Conservation (phyloP, 2,797 vertebrate species). For the Fratercula arctica region DNA sequence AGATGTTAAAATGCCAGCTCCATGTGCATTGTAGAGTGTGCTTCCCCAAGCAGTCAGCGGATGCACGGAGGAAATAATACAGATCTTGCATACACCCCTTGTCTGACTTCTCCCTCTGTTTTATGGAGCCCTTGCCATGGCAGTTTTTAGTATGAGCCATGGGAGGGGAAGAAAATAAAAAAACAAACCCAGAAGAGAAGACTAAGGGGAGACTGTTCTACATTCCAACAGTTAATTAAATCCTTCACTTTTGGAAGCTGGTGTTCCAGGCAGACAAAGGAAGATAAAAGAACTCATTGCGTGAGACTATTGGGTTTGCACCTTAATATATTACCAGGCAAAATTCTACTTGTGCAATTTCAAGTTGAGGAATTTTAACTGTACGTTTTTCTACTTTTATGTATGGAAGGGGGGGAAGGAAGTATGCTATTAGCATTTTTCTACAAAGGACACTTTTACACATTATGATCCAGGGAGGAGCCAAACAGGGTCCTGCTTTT, state of each 20-base stretch:
- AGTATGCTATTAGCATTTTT: background rate
- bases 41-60: background rate
- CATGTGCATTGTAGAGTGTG: accelerated
- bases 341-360: slow-evolving; percentile 36
- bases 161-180: background rate
- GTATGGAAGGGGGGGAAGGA: background rate
- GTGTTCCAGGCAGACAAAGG: slow-evolving; percentile 34
- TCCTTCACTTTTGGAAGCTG: slow-evolving; percentile 8
- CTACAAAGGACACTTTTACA: slow-evolving; percentile 19
- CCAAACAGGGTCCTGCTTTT: slow-evolving; percentile 14
- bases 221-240: slow-evolving; percentile 47
- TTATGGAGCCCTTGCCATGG: background rate
- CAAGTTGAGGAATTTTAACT: background rate
- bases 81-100: background rate
- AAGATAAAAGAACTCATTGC: background rate
- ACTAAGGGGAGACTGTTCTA: slow-evolving; percentile 17
- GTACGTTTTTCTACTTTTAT: slow-evolving; percentile 31
- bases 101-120: background rate
- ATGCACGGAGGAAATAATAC: background rate
- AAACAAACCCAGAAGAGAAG: background rate
- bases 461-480: slow-evolving; percentile 8
- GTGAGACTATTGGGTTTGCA: slow-evolving; percentile 4
- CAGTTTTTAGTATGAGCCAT: background rate
- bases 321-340: slow-evolving; percentile 17
- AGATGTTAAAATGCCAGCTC: background rate